Evolutionary conservation across 2,888 invertebrate genomes (phyloP), one percentile per base, ranked within the genome.

Genomic region (Abrostola tripartita): DNA sequence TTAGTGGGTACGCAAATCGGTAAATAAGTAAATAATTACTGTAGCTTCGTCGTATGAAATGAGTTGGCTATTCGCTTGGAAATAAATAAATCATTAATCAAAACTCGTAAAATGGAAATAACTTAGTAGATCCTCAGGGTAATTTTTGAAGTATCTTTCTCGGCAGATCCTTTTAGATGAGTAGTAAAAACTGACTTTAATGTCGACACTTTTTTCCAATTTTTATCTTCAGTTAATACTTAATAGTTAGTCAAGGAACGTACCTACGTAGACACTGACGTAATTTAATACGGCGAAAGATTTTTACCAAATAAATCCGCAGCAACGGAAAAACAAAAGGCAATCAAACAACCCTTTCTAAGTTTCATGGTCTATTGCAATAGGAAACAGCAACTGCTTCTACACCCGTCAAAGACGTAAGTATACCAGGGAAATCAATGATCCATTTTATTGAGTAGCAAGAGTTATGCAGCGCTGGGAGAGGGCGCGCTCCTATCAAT

Each of bases 401-500:
- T 68, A 59, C 61, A 67, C 36, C 65, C 67, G 75, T 77, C 70
- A 73, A 69, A 74, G 64, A 63, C 65, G 60, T 61, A 52, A 65
- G 74, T 79, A 55, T 81, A 63, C 53, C 62, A 64, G 64, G 77
- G 77, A 83, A 87, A 88, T 85, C 90, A 92, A 91, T 89, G 90
- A 91, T 88, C 90, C 90, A 87, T 92, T 93, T 91, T 91, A 93
- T 93, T 90, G 90, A 90, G 91, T 90, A 90, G 86, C 88, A 91
- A 91, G 91, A 91, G 92, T 90, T 90, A 88, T 92, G 91, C 92
- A 91, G 89, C 85, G 75, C 78, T 73, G 78, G 79, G 79, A 76
- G 80, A 77, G 92, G 91, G 93, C 87, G 90, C 88, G 88, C 88
- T 90, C 92, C 94, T 94, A 95, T 95, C 95, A 95, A 95, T 95